phyloP scores from a whole-genome alignment of 2,797 vertebrate genomes.

The Sebastes taczanowskii region DNA sequence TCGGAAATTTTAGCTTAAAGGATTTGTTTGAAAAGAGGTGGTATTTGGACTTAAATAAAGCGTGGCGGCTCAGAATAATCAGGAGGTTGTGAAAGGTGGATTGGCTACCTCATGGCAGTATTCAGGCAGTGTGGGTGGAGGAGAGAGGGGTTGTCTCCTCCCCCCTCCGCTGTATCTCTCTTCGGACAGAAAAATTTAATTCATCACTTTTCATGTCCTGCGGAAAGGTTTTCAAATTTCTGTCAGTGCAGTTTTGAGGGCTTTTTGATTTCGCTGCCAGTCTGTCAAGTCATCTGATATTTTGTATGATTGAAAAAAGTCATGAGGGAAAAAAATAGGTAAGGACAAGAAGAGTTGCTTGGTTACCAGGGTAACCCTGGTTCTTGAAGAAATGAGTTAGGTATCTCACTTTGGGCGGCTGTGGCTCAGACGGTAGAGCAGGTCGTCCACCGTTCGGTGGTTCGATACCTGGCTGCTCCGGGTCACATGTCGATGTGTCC shows the following conservation, averaged over 20 bases:
- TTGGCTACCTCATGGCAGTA: slow-evolving; percentile 12
- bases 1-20: slow-evolving; percentile 43
- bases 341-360: neutral
- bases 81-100: slow-evolving; percentile 24
- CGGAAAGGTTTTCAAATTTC: neutral
- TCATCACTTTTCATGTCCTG: neutral
- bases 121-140: neutral
- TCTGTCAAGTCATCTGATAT: neutral
- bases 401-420: neutral
- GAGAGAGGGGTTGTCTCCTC: neutral
- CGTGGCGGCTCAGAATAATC: slow-evolving; percentile 39
- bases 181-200: neutral
- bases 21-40: slow-evolving; percentile 32
- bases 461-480: too few species aligned
- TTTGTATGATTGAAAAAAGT: neutral
- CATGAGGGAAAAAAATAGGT: neutral
- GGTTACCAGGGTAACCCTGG: neutral
- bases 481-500: too few species aligned
- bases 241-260: neutral
- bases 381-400: neutral
- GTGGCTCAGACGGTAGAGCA: too few species aligned
- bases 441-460: accelerated
- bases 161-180: neutral
- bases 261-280: neutral
- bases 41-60: slow-evolving; percentile 36